These are phyloP conservation scores for Andrena minutula DNA, from an alignment of 2,888 invertebrate genomes.

Conservation along the genomic window DNA sequence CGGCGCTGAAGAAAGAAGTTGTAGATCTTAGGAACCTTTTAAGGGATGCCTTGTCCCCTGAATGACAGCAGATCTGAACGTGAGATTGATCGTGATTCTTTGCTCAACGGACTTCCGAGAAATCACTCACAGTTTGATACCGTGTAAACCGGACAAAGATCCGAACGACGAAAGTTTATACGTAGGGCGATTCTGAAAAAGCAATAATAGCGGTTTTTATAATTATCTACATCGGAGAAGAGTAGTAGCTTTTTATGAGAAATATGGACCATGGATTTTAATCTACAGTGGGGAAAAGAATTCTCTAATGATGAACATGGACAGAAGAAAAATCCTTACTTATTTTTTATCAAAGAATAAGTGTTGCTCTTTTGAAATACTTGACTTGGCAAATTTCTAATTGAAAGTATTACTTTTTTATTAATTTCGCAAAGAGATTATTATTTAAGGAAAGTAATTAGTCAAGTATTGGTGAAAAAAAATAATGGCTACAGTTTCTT, in stretches of 20 bases:
- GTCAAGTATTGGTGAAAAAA: not conserved
- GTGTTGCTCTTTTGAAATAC: no score
- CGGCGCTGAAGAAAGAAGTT: conserved; percentile 85
- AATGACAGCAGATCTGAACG: conserved; percentile 43
- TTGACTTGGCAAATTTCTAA: no score
- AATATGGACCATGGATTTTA: not conserved
- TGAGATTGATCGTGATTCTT: not conserved
- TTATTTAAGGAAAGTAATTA: no score
- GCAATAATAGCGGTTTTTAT: not conserved
- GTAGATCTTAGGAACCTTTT: conserved; percentile 77
- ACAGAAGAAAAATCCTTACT: no score
- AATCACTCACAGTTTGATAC: not conserved
- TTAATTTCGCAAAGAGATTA: no score
- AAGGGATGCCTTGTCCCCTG: conserved; percentile 73
- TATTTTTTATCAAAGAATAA: no score
- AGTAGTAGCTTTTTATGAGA: not conserved
- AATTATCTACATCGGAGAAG: conserved; percentile 4
- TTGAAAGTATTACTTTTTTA: no score
- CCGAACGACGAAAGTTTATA: not conserved
- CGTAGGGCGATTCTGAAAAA: not conserved
- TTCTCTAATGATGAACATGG: not conserved
- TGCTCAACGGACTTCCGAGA: not conserved
- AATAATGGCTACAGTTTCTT: not conserved
- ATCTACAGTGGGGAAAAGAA: not conserved
- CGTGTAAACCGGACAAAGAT: not conserved